Evolutionary conservation across 2,888 invertebrate genomes (phyloP), one percentile per base, ranked within the genome.

Genomic region (Eurytoma californica): DNA sequence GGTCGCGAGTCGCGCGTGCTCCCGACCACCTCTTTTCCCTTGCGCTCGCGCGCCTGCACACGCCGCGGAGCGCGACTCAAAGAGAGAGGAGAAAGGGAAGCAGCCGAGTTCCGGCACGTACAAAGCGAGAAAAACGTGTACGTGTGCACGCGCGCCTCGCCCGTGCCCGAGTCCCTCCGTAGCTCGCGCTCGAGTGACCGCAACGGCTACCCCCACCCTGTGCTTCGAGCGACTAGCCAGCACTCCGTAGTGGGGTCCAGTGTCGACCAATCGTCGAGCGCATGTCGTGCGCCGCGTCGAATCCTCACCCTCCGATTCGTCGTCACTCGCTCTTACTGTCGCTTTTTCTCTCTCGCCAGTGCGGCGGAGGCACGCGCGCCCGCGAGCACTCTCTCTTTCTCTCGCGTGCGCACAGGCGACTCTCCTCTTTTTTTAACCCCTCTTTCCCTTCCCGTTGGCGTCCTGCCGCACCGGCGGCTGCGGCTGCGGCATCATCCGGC

Each of bases 281-380:
- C 82, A 83, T 84, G 90, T 88, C 90, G 88, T 86, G 88, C 90
- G 88, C 90, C 90, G 86, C 86, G 84, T 85, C 89, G 87, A 86
- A 88, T 88, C 85, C 84, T 85, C 83, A 82, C 81, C 77, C 84
- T 83, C 79, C 84, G 82, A 87, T 88, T 88, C 86, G 87, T 84
- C 75, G 68, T 20, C 82, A 82, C 79, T 63, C 69, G 2, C 20
- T 47, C 77, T 49, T 65, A 70, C 70, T 70, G 76, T 70, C 70
- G 70, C 65, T 76, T 76, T 73, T 72, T 57, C 39, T 39, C 39
- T 39, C 39, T 9, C 39, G 39, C 5, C 20, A n/a, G 7, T 1
- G 18, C 61, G 72, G 80, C 63, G 82, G 82, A 81, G 80, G 77
- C 81, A 80, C 80, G 72, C 68, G 73, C 63, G 70, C 60, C 58